A percentile compares a stretch with the other conserved stretches of the same genome.
phyloP scores from a whole-genome alignment of 2,888 invertebrate genomes.

The Trissolcus brochymenae region DNA sequence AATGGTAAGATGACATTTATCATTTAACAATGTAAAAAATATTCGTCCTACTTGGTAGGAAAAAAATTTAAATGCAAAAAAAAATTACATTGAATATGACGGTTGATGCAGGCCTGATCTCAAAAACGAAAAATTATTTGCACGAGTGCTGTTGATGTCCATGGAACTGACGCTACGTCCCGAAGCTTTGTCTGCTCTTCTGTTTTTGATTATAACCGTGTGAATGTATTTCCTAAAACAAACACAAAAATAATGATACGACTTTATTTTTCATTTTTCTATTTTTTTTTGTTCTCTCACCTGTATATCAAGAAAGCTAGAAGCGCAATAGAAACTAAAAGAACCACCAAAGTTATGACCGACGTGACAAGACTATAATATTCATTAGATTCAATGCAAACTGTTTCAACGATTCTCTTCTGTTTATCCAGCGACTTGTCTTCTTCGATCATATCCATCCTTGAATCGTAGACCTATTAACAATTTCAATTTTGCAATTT shows the following conservation, averaged over 20 bases:
- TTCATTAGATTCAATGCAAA: conserved; percentile 89
- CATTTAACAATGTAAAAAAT: conserved; percentile 3
- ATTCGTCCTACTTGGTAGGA: not conserved
- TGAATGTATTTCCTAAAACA: conserved; percentile 81
- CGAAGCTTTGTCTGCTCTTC: conserved; percentile 68
- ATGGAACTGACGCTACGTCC: conserved; percentile 71
- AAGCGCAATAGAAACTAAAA: conserved; percentile 85
- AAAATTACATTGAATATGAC: conserved; percentile 70
- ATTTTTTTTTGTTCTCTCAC: conserved; percentile 75
- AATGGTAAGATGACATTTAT: conserved; percentile 30
- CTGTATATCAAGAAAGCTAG: conserved; percentile 87
- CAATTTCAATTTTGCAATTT: too few species aligned
- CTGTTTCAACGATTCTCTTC: conserved; percentile 82
- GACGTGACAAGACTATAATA: conserved; percentile 91
- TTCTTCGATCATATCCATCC: conserved; percentile 77
- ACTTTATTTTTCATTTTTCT: not conserved
- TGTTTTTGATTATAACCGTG: conserved; percentile 81
- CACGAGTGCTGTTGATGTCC: conserved; percentile 67
- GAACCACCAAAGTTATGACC: conserved; percentile 84
- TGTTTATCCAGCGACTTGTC: conserved; percentile 69
- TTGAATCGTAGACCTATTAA: conserved; percentile 86
- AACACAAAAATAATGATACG: not conserved
- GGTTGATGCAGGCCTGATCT: conserved; percentile 74
- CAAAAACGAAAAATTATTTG: conserved; percentile 75
- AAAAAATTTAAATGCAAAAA: not conserved